phyloP scores from a whole-genome alignment of 2,113 vertebrate genomes.

The Amazona guildingii region DNA sequence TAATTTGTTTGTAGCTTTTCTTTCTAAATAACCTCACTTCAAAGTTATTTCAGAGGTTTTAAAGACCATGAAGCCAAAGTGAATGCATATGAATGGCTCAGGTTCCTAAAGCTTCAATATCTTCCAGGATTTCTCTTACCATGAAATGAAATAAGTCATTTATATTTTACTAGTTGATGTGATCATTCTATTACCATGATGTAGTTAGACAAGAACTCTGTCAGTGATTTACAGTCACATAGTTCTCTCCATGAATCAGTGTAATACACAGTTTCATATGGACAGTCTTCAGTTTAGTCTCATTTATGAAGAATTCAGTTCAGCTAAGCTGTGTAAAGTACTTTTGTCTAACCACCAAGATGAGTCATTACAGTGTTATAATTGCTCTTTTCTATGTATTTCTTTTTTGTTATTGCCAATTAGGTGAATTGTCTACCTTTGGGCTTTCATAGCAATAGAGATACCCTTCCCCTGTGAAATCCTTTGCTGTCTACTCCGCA shows the following conservation, averaged over 20 bases:
- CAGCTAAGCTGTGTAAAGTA: not conserved
- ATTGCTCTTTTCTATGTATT: conserved; percentile 33
- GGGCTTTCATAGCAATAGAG: not conserved
- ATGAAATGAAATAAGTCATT: conserved; percentile 14
- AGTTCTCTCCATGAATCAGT: not conserved
- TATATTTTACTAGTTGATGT: not conserved
- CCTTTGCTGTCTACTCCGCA: not conserved
- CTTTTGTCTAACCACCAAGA: not conserved
- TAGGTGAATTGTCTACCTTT: conserved; percentile 15
- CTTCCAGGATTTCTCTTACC: conserved; percentile 18
- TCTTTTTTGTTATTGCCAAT: not conserved
- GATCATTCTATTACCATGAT: not conserved
- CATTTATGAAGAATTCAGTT: not conserved
- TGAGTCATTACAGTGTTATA: not conserved
- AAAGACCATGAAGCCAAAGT: not conserved
- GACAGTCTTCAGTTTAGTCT: not conserved
- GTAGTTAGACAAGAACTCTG: not conserved
- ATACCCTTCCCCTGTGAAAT: not conserved
- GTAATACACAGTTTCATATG: not conserved
- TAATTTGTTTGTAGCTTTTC: not conserved
- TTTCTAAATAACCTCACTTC: not conserved
- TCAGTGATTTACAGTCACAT: not conserved
- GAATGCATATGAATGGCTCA: not conserved
- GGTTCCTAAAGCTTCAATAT: not conserved
- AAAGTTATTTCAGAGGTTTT: not conserved